Evolutionary conservation across 2,113 vertebrate species (phyloP), one percentile per base, ranked within the genome.

Genomic region (Cygnus buccinator): DNA sequence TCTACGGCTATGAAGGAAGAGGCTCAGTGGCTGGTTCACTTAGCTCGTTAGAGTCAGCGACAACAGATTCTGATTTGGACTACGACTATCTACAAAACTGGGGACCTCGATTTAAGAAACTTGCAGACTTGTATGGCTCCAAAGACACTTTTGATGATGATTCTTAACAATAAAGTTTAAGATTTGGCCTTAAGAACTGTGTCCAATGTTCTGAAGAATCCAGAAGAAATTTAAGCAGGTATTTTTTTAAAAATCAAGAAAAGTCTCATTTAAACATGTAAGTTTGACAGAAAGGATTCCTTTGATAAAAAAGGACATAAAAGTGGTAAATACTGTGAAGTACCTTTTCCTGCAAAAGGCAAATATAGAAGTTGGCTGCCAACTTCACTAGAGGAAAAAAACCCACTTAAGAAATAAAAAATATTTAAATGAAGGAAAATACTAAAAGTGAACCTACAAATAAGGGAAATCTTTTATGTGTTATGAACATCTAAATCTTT

Each of bases 81-180:
- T 99, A 99, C 75, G 99, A 99, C 98, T 99, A 99, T 98, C 99
- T 99, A 98, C 99, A 99, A 97, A 99, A 99, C 37, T 99, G 99
- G 99, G 99, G 99, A 97, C 99, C 99, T 71, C 98, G 99, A 70
- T 99, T 99, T 98, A 99, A 99, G 99, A 99, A 99, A 99, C 98
- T 99, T 98, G 99, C 99, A 50, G 99, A 99, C 98, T 99, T 99
- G 95, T 99, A 99, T 81, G 99, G 99, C 97, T 99, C 99, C 98
- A 99, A 99, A 99, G 99, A 99, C 98, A 99, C 97, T 96, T 99
- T 98, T 15, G 98, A 99, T 97, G 98, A 99, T 6, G 98, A 99
- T 98, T 99, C 99, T 98, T 99, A 99, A 99, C 99, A 96, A 96
- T 97, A 98, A 98, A 80, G 76, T 96, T 97, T 95, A 91, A 97